phyloP scores from a whole-genome alignment of 2,888 invertebrate genomes.

The Torymus texanus region DNA sequence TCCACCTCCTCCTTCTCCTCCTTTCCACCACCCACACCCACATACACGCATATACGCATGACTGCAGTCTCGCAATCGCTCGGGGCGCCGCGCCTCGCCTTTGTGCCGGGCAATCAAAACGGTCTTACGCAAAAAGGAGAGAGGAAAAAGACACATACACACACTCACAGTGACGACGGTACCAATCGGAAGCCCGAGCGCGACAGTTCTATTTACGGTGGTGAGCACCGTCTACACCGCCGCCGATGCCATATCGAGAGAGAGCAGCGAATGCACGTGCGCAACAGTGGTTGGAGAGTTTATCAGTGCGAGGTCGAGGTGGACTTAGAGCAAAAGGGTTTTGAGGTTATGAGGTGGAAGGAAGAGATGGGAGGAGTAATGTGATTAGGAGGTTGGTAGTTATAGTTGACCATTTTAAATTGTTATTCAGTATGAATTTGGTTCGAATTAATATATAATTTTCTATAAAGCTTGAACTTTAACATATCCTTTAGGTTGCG shows the following conservation, averaged over 20 bases:
- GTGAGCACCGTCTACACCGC: not conserved
- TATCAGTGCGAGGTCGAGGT: too few relatives aligned
- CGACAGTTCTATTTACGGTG: constrained; percentile 51
- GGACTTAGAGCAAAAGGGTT: too few relatives aligned
- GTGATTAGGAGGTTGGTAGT: too few relatives aligned
- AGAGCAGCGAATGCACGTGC: not conserved
- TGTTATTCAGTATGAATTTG: too few relatives aligned
- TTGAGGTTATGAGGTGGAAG: too few relatives aligned
- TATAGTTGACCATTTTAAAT: too few relatives aligned
- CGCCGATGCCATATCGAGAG: constrained; percentile 19
- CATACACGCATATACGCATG: constrained; percentile 8
- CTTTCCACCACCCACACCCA: constrained; percentile 13
- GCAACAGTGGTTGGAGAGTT: too few relatives aligned
- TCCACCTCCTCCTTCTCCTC: not conserved
- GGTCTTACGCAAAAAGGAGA: constrained; percentile 43
- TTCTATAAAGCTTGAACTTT: too few relatives aligned
- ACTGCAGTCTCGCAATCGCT: constrained; percentile 45
- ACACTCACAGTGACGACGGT: not conserved
- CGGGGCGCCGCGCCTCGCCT: constrained; percentile 49
- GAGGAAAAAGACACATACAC: not conserved
- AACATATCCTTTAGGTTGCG: too few relatives aligned
- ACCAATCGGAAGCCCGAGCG: constrained; percentile 51
- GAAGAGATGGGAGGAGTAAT: too few relatives aligned
- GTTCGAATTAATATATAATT: too few relatives aligned
- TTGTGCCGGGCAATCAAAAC: constrained; percentile 50